Evolutionary conservation across 2,113 vertebrate genomes (phyloP).

Genomic region (Nettapus auritus): DNA sequence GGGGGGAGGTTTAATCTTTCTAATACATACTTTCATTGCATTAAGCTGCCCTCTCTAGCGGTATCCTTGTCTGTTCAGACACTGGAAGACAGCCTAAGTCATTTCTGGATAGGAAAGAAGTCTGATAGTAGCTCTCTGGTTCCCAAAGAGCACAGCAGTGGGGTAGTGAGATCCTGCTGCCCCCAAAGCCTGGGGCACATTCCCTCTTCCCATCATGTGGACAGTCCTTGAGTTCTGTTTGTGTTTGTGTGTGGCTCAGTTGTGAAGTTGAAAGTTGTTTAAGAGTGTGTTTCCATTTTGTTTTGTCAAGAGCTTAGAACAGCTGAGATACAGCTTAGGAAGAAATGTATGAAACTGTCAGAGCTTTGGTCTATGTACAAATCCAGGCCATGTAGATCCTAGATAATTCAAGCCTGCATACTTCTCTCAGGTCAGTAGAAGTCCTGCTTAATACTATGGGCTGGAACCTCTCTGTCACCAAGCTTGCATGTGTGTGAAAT

Average conservation of each 20-base stretch:
- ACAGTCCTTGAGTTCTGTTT: neutral
- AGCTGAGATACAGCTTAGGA: neutral
- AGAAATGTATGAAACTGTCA: neutral
- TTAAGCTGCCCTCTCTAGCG: neutral
- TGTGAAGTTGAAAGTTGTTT: neutral
- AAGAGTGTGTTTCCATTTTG: neutral
- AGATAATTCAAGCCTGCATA: neutral
- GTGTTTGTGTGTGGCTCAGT: neutral
- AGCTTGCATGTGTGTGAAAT: neutral
- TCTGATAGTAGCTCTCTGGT: accelerated
- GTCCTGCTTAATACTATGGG: neutral
- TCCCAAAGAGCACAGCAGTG: too few species aligned
- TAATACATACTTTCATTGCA: too few species aligned
- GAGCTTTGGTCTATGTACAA: neutral
- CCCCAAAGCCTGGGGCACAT: accelerated
- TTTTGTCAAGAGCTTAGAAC: neutral
- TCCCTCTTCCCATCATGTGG: accelerated
- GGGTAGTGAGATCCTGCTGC: neutral
- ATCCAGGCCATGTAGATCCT: neutral
- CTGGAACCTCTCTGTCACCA: neutral
- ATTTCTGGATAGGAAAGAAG: neutral
- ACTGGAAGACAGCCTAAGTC: neutral
- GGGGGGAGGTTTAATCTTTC: neutral
- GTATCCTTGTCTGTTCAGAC: neutral
- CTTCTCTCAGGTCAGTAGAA: neutral